These are phyloP conservation scores for Polyommatus iphigenia DNA, from an alignment of 2,888 invertebrate genomes.

Conservation along the genomic window DNA sequence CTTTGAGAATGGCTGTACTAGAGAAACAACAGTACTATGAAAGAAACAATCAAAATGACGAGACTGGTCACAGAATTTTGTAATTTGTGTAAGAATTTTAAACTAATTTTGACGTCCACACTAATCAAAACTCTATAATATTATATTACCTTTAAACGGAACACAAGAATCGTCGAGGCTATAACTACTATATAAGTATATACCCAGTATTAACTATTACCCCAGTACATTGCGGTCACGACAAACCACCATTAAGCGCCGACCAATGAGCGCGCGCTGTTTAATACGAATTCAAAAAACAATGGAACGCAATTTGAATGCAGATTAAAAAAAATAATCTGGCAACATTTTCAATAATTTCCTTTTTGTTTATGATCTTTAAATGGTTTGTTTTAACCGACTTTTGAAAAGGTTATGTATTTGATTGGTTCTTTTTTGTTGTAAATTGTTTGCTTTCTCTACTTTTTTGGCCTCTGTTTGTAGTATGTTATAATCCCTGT, in stretches of 20 bases:
- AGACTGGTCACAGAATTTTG: too few species aligned
- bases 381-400: neutral
- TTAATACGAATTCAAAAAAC: constrained; percentile 70
- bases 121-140: too few species aligned
- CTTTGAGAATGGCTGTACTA: too few species aligned
- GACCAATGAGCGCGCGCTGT: constrained; percentile 67
- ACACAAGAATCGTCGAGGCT: neutral
- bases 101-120: too few species aligned
- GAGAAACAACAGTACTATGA: too few species aligned
- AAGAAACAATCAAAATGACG: too few species aligned
- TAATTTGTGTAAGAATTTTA: too few species aligned
- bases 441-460: neutral
- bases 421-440: neutral
- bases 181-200: neutral
- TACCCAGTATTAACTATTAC: constrained; percentile 8
- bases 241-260: constrained; percentile 70
- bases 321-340: constrained; percentile 39
- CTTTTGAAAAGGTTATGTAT: neutral
- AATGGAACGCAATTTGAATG: constrained; percentile 42
- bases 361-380: neutral
- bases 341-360: constrained; percentile 2
- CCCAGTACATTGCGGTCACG: constrained; percentile 69
- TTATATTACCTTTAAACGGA: neutral
- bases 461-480: neutral
- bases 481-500: too few species aligned